Base-by-base conservation (phyloP, 2,888 invertebrate genomes). In the Lysandra bellargus region DNA sequence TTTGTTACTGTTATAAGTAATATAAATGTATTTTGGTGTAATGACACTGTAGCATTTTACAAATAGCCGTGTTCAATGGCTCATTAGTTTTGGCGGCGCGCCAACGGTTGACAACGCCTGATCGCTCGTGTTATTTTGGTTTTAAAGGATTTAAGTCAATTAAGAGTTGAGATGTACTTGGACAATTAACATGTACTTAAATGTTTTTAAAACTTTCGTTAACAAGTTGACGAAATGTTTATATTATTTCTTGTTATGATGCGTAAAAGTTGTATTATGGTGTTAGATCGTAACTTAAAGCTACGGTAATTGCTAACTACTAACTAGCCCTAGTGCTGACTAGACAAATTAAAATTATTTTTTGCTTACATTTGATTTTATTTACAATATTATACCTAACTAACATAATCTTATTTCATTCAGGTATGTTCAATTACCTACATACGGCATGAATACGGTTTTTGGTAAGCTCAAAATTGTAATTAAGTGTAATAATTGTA, bases 11-110 rank as follows among this genome's bases (percentile, higher is more conserved):
- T 5, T 69, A 69, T 69, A 33, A 69, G 69, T 14, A 33, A 69
- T 69, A 33, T 64, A 30, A 64, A 64, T 69, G 69, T 37, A 69
- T 69, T 69, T 69, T 69, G 69, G 69, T 30, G 69, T 69, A 69
- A 69, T 69, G 69, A 69, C 14, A 33, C 49, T 75, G 17, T 75
- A 75, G 85, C 86, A 86, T 86, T 87, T 89, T 91, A 91, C 91
- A 93, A 92, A 92, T 93, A 91, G 91, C 90, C 89, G 90, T 57
- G 17, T 93, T 94, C 92, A 94, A 94, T 93, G 92, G 92, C 88
- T 91, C 93, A 92, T 94, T 93, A 94, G 92, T 90, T 89, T 92
- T 93, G 93, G 93, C 89, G 81, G 80, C 78, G 4, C n/a, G 89
- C 94, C 94, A 94, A 81, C 84, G 87, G 88, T 88, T 90, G 88